phyloP scores from a whole-genome alignment of 2,797 vertebrate species.

The Apogon hyalosoma region DNA sequence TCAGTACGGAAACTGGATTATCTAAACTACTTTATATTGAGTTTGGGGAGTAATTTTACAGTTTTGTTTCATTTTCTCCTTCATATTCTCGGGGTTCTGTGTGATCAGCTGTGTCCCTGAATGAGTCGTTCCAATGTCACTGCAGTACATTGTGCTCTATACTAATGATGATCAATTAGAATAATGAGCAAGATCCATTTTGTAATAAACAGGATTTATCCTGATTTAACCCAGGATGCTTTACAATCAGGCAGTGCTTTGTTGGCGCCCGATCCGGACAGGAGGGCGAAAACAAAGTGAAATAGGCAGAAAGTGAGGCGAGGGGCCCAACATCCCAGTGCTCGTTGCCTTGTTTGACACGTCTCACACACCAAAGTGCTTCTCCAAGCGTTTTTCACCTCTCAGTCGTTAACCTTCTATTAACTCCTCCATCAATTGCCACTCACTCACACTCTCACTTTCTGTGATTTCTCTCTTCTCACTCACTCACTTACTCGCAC shows the following conservation, averaged over 20 bases:
- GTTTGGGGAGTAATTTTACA: neutral
- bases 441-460: slow-evolving; percentile 68
- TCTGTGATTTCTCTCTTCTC: slow-evolving; percentile 49
- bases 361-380: slow-evolving; percentile 82
- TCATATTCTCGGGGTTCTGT: neutral
- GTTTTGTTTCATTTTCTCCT: neutral
- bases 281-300: slow-evolving; percentile 40
- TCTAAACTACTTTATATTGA: neutral
- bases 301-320: slow-evolving; percentile 25
- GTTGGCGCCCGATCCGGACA: slow-evolving; percentile 30
- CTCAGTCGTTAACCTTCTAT: slow-evolving; percentile 86
- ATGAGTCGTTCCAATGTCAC: neutral
- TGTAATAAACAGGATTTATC: neutral
- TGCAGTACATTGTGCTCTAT: neutral
- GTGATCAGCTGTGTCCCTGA: neutral
- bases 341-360: slow-evolving; percentile 80
- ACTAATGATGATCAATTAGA: neutral
- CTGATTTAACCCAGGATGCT: slow-evolving; percentile 15
- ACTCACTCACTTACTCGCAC: slow-evolving; percentile 31
- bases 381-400: slow-evolving; percentile 82
- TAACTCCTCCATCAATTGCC: slow-evolving; percentile 83
- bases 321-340: slow-evolving; percentile 66
- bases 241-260: slow-evolving; percentile 16
- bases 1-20: no score
- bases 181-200: neutral